These are phyloP conservation scores for Diphyllodes magnificus DNA, from an alignment of 2,113 vertebrate species.

Conservation along the genomic window DNA sequence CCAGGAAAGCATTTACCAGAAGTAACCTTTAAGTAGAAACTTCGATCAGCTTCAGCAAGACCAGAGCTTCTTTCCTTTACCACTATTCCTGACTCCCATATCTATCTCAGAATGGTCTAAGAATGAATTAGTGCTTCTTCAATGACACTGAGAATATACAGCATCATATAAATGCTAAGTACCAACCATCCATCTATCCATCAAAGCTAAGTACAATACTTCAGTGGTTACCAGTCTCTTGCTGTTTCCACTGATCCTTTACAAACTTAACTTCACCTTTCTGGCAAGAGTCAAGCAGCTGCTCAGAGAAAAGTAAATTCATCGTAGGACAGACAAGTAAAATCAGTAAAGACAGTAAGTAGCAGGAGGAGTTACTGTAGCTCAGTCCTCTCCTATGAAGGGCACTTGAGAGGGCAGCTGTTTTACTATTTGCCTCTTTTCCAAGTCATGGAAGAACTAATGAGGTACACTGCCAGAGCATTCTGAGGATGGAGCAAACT, in stretches of 20 bases:
- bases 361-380: background rate
- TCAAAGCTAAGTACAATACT: background rate
- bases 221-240: background rate
- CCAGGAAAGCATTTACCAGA: background rate
- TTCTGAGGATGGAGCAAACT: background rate
- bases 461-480: accelerated
- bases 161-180: background rate
- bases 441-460: background rate
- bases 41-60: background rate
- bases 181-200: background rate
- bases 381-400: accelerated
- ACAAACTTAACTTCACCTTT: background rate
- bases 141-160: background rate
- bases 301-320: background rate
- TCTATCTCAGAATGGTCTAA: background rate
- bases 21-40: background rate
- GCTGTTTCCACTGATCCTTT: background rate
- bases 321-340: background rate
- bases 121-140: background rate
- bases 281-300: background rate
- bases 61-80: background rate
- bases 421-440: background rate
- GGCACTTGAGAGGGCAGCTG: background rate
- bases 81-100: background rate
- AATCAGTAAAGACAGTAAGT: background rate